A percentile compares a stretch with the other conserved stretches of the same genome.
These are phyloP conservation scores for Seira musarum DNA, from an alignment of 2,888 invertebrate species.

Conservation along the genomic window DNA sequence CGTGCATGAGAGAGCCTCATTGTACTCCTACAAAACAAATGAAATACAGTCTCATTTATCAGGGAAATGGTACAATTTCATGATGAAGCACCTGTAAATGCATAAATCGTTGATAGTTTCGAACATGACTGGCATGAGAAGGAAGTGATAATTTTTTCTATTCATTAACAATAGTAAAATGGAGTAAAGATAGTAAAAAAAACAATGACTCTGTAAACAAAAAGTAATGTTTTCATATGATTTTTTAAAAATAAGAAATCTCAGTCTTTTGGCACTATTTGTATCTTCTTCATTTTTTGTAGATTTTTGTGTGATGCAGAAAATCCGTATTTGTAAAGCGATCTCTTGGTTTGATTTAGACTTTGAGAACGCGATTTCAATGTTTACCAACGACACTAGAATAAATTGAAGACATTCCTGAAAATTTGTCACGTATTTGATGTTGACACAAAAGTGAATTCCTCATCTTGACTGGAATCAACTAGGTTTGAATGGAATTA, in stretches of 20 bases:
- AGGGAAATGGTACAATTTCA: background rate
- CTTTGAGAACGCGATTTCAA: background rate
- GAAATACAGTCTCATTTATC: background rate
- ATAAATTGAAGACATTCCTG: background rate
- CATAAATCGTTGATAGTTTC: background rate
- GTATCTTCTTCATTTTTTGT: background rate
- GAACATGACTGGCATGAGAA: background rate
- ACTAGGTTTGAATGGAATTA: background rate
- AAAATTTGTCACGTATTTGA: constrained; percentile 3
- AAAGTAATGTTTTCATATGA: no score
- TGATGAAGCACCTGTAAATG: background rate
- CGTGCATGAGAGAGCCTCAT: background rate
- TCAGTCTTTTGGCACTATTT: no score
- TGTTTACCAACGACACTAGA: background rate
- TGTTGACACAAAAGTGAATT: constrained; percentile 4
- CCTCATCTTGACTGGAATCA: background rate
- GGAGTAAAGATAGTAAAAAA: no score
- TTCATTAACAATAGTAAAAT: no score
- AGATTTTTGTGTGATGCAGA: background rate
- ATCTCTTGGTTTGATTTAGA: constrained; percentile 3
- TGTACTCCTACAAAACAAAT: background rate
- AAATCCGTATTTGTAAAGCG: background rate
- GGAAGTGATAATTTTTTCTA: background rate
- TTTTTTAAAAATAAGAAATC: no score
- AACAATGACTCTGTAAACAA: no score